A percentile compares a stretch with the other conserved stretches of the same genome.
These are phyloP conservation scores for Sisor rabdophorus DNA, from an alignment of 2,113 vertebrate genomes.

Conservation along the genomic window DNA sequence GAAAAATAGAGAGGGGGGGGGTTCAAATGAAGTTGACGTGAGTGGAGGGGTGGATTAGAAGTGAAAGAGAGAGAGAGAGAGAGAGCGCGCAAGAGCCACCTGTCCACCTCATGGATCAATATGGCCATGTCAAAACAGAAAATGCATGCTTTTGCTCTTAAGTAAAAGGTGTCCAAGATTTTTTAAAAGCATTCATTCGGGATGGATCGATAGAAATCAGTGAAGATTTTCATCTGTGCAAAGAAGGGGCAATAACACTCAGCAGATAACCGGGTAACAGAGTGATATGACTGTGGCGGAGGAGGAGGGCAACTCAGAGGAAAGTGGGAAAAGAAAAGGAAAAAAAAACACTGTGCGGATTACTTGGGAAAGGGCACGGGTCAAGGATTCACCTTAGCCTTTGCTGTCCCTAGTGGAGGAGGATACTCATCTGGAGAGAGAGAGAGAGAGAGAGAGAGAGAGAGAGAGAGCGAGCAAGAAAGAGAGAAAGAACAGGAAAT, in stretches of 20 bases:
- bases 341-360: constrained; percentile 61
- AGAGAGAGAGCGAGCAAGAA: constrained; percentile 35
- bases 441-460: neutral
- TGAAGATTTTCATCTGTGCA: constrained; percentile 76
- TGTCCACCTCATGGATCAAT: constrained; percentile 78
- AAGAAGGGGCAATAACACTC: constrained; percentile 85
- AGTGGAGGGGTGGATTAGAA: constrained; percentile 28
- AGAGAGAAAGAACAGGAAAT: constrained; percentile 51
- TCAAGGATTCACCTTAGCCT: constrained; percentile 60
- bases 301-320: constrained; percentile 49
- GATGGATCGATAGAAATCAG: constrained; percentile 87
- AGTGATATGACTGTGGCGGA: constrained; percentile 59
- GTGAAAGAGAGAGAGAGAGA: constrained; percentile 30
- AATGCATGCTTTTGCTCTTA: constrained; percentile 98
- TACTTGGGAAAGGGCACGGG: constrained; percentile 68
- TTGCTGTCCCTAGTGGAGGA: constrained; percentile 42
- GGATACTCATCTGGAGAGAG: constrained; percentile 53
- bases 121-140: constrained; percentile 94
- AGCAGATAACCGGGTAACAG: constrained; percentile 76
- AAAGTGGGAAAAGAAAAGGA: neutral
- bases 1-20: constrained; percentile 46
- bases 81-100: constrained; percentile 45
- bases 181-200: constrained; percentile 97
- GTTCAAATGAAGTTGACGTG: constrained; percentile 52
- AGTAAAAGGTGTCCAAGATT: constrained; percentile 95